phyloP scores from a whole-genome alignment of 2,888 invertebrate species.

The Drosophila acutilabella region DNA sequence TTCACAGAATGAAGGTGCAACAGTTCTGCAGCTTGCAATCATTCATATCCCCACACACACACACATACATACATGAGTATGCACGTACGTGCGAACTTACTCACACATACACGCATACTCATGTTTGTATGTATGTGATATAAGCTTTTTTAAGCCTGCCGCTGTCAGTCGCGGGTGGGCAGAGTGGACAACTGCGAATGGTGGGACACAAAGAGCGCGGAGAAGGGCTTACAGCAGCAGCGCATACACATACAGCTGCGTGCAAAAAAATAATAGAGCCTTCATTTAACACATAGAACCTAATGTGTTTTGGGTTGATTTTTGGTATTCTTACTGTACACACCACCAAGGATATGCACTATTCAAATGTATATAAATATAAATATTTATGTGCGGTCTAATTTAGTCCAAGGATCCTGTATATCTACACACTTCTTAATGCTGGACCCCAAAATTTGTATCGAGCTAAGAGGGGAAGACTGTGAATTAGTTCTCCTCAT shows the following conservation, averaged over 20 bases:
- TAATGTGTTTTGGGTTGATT: too few relatives aligned
- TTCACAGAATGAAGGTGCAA: constrained; percentile 54
- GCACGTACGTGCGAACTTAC: neutral
- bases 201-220: neutral
- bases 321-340: too few relatives aligned
- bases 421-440: too few relatives aligned
- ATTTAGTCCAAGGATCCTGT: too few relatives aligned
- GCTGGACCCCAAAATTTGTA: too few relatives aligned
- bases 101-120: neutral
- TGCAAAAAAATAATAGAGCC: constrained; percentile 8
- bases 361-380: too few relatives aligned
- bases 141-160: constrained; percentile 27
- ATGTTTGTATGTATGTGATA: neutral
- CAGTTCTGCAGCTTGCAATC: constrained; percentile 47
- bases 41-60: constrained; percentile 7
- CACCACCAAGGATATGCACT: too few relatives aligned
- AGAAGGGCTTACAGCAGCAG: constrained; percentile 6
- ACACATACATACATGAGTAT: neutral
- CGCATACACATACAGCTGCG: too few relatives aligned
- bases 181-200: constrained; percentile 6
- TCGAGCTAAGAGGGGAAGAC: too few relatives aligned
- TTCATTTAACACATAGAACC: neutral
- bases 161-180: constrained; percentile 17
- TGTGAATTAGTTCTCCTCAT: too few relatives aligned
- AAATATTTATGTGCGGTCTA: too few relatives aligned